Conservation (phyloP, 2,113 vertebrate species). For the Centropus bengalensis region DNA sequence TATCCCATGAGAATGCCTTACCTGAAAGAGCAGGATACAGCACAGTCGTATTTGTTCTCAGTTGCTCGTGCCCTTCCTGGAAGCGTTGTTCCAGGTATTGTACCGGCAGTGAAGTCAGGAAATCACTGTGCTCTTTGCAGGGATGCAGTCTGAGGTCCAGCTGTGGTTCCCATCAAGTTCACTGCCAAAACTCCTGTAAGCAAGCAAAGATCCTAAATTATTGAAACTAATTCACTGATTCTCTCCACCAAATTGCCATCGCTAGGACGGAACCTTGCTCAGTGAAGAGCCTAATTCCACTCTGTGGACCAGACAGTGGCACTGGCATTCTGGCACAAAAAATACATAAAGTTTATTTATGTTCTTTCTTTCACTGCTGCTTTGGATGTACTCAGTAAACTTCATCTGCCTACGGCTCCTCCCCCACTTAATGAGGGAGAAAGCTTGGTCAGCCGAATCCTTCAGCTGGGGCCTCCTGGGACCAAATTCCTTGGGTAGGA, state of each 20-base stretch:
- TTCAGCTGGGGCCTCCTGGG: conserved; percentile 99
- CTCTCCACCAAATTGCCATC: conserved; percentile 43
- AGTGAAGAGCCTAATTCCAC: conserved; percentile 72
- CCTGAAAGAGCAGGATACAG: background rate
- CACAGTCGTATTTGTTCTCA: conserved; percentile 29
- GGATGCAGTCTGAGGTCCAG: conserved; percentile 4
- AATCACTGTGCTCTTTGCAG: background rate
- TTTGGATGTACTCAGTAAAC: conserved; percentile 97
- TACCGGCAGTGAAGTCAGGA: conserved; percentile 43
- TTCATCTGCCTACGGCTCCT: conserved; percentile 97
- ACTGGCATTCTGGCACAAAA: conserved; percentile 73
- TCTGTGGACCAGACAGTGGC: conserved; percentile 67
- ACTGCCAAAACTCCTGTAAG: background rate
- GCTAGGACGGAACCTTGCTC: conserved; percentile 62
- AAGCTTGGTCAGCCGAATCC: conserved; percentile 99
- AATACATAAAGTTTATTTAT: conserved; percentile 85
- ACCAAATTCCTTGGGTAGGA: conserved; percentile 99
- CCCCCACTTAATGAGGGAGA: conserved; percentile 99
- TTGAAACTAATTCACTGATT: background rate
- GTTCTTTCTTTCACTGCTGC: conserved; percentile 95
- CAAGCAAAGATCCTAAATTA: background rate
- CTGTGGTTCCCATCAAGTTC: background rate
- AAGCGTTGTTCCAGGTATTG: background rate
- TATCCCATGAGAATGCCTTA: background rate
- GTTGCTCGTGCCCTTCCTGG: background rate